These are phyloP conservation scores for Bradypus variegatus DNA, from an alignment of 2,797 vertebrate species.

Conservation along the genomic window DNA sequence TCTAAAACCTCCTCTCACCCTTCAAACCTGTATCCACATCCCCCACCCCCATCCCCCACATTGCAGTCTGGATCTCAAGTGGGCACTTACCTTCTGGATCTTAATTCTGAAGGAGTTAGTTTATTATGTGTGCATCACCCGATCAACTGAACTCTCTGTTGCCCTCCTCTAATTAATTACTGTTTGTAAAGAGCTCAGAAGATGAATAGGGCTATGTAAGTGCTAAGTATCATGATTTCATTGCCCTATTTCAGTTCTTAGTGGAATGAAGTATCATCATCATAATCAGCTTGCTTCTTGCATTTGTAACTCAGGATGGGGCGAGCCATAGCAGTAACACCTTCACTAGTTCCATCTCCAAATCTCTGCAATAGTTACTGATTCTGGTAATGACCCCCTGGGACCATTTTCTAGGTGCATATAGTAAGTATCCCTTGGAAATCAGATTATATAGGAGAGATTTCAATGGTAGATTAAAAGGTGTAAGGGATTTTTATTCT, in stretches of 20 bases:
- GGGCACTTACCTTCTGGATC: constrained; percentile 54
- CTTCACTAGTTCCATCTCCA: background rate
- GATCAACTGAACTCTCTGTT: constrained; percentile 59
- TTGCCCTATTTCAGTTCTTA: constrained; percentile 48
- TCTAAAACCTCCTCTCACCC: background rate
- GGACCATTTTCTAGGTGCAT: background rate
- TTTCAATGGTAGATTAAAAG: background rate
- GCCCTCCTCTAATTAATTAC: constrained; percentile 59
- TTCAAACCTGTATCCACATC: background rate
- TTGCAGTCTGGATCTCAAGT: constrained; percentile 57
- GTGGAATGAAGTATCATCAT: constrained; percentile 48
- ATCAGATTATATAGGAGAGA: background rate
- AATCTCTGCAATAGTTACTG: background rate
- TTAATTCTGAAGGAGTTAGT: constrained; percentile 57
- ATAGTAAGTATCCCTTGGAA: background rate
- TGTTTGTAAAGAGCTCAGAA: constrained; percentile 55
- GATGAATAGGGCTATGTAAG: constrained; percentile 51
- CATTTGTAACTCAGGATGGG: constrained; percentile 20
- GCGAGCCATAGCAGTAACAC: background rate
- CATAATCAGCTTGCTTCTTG: constrained; percentile 45
- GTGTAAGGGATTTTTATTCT: background rate
- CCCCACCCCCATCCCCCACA: background rate
- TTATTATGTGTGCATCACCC: constrained; percentile 55
- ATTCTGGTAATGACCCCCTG: background rate
- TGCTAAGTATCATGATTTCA: constrained; percentile 53